These are phyloP conservation scores for Laterallus jamaicensis DNA, from an alignment of 2,113 vertebrate genomes.

Conservation along the genomic window DNA sequence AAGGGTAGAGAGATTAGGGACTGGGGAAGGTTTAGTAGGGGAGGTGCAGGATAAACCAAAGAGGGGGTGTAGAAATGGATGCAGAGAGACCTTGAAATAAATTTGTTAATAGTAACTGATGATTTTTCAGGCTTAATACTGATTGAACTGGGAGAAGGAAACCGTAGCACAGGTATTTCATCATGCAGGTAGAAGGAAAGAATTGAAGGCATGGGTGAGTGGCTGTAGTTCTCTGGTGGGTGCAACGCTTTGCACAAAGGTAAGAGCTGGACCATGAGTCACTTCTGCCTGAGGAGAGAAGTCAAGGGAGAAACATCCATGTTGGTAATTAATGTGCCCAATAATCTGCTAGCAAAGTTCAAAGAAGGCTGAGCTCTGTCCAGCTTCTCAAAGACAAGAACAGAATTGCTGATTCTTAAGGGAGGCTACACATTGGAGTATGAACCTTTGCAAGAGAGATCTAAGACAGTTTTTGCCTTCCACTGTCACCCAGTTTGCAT, in stretches of 20 bases:
- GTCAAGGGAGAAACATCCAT: background rate
- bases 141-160: background rate
- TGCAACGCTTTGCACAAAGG: background rate
- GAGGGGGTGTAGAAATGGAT: background rate
- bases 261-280: background rate
- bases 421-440: background rate
- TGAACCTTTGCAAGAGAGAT: background rate
- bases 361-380: background rate
- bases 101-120: background rate
- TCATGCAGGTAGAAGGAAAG: accelerated
- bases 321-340: background rate
- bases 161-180: background rate
- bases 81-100: background rate
- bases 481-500: background rate
- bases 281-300: background rate
- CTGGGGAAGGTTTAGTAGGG: background rate
- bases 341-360: background rate
- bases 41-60: background rate
- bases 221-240: background rate
- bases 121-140: background rate
- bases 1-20: background rate
- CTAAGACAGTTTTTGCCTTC: background rate
- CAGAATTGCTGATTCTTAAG: background rate
- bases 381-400: background rate
- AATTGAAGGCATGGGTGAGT: background rate